Percentiles rank a stretch among this genome's conserved stretches.
phyloP scores from a whole-genome alignment of 2,888 invertebrate species.

The Andrena praecox region DNA sequence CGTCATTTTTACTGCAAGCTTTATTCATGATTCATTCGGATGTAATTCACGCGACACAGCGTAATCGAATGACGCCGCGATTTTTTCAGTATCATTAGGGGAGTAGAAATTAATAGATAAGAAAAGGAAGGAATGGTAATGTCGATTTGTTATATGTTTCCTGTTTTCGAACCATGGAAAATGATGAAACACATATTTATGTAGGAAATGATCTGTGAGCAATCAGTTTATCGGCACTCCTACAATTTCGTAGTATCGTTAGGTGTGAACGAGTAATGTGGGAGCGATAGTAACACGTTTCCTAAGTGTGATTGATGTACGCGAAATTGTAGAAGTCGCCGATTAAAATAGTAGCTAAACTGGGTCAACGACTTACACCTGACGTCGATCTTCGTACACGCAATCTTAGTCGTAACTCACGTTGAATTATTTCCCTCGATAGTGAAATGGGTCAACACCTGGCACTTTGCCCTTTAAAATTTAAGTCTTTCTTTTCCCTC shows the following conservation, averaged over 20 bases:
- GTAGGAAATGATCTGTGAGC: background rate
- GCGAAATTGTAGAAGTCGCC: constrained; percentile 47
- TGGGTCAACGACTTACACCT: constrained; percentile 67
- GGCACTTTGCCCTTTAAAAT: constrained; percentile 23
- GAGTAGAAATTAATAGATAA: background rate
- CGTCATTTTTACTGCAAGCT: constrained; percentile 13
- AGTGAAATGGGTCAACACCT: constrained; percentile 57
- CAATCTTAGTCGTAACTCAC: constrained; percentile 61
- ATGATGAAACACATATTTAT: too few relatives aligned
- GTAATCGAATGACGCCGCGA: constrained; percentile 17
- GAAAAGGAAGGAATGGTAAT: too few relatives aligned
- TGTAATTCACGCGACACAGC: constrained; percentile 30
- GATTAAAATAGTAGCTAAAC: constrained; percentile 66
- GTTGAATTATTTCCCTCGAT: constrained; percentile 54
- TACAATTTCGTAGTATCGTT: background rate
- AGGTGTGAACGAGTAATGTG: background rate
- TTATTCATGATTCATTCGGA: constrained; percentile 44
- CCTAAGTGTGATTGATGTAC: constrained; percentile 33
- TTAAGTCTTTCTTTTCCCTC: constrained; percentile 27
- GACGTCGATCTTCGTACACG: constrained; percentile 59
- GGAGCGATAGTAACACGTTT: constrained; percentile 4
- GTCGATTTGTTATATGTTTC: too few relatives aligned
- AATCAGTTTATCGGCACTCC: background rate
- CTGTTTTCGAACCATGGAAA: too few relatives aligned
- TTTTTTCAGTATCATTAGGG: constrained; percentile 3